phyloP scores from a whole-genome alignment of 2,797 vertebrate species.

The Naso thynnoides region DNA sequence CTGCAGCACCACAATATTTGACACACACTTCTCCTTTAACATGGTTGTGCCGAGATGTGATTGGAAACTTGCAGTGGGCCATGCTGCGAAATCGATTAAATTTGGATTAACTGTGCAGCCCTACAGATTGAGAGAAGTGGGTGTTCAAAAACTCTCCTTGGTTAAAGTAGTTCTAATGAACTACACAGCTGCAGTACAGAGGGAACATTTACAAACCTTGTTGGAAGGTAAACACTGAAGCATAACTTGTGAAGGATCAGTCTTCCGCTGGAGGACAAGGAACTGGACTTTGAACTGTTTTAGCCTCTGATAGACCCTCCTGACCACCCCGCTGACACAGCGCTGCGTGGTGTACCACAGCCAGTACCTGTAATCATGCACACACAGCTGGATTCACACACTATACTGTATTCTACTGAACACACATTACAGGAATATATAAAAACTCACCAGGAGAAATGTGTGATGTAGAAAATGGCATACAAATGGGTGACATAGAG shows the following conservation, averaged over 20 bases:
- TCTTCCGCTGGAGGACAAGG: constrained; percentile 92
- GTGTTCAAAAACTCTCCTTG: not conserved
- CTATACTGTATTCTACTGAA: not conserved
- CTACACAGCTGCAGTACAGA: not conserved
- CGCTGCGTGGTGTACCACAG: constrained; percentile 94
- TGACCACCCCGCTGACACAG: constrained; percentile 89
- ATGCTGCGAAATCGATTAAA: no score
- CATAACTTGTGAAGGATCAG: constrained; percentile 92
- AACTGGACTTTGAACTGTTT: constrained; percentile 96
- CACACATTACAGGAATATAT: not conserved
- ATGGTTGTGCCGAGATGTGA: no score
- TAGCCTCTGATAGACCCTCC: constrained; percentile 91
- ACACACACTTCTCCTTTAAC: no score
- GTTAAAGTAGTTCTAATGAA: not conserved
- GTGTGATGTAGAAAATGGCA: constrained; percentile 92
- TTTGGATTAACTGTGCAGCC: no score
- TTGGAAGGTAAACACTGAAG: constrained; percentile 93
- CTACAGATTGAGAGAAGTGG: not conserved
- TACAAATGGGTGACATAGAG: constrained; percentile 92
- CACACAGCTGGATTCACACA: constrained; percentile 7
- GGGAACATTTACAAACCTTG: constrained; percentile 83
- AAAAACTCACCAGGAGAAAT: constrained; percentile 94
- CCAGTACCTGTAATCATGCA: constrained; percentile 91
- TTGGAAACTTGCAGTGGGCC: no score
- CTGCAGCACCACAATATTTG: no score